These are phyloP conservation scores for Cosmia trapezina DNA, from an alignment of 2,888 invertebrate species.

Conservation along the genomic window DNA sequence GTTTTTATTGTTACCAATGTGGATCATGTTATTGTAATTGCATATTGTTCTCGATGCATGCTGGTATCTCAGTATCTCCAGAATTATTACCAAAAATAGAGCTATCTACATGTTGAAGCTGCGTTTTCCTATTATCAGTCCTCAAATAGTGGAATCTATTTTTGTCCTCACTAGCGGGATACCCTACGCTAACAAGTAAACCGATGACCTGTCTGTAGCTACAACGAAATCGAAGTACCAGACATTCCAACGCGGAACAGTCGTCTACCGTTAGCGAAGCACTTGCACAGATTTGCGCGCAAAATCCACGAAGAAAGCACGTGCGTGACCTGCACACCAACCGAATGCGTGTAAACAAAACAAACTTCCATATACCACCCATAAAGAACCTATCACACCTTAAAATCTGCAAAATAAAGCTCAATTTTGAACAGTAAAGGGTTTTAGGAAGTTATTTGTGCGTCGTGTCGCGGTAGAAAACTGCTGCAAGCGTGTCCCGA, in stretches of 20 bases:
- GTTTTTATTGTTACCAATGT: slow-evolving; percentile 25
- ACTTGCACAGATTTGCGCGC: slow-evolving; percentile 86
- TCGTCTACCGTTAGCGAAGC: slow-evolving; percentile 85
- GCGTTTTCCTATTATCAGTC: slow-evolving; percentile 14
- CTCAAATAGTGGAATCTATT: slow-evolving; percentile 5
- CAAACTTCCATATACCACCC: slow-evolving; percentile 44
- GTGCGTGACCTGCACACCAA: slow-evolving; percentile 86
- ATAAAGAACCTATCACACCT: slow-evolving; percentile 38
- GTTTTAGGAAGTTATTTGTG: slow-evolving; percentile 68
- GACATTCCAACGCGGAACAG: slow-evolving; percentile 84
- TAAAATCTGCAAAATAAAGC: slow-evolving; percentile 74
- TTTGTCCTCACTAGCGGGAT: neutral
- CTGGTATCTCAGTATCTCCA: neutral
- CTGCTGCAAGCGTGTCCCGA: slow-evolving; percentile 82
- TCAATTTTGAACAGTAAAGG: slow-evolving; percentile 69
- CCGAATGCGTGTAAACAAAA: slow-evolving; percentile 74
- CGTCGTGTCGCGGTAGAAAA: slow-evolving; percentile 79
- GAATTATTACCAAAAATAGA: slow-evolving; percentile 12
- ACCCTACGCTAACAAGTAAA: slow-evolving; percentile 49
- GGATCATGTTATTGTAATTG: slow-evolving; percentile 4
- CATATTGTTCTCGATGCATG: slow-evolving; percentile 16
- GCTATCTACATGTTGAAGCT: slow-evolving; percentile 1
- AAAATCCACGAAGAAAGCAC: slow-evolving; percentile 89
- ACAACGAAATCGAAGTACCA: slow-evolving; percentile 65
- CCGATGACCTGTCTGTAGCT: slow-evolving; percentile 62